Evolutionary conservation across 2,113 vertebrate genomes (phyloP).

Genomic region (Gopherus evgoodei): DNA sequence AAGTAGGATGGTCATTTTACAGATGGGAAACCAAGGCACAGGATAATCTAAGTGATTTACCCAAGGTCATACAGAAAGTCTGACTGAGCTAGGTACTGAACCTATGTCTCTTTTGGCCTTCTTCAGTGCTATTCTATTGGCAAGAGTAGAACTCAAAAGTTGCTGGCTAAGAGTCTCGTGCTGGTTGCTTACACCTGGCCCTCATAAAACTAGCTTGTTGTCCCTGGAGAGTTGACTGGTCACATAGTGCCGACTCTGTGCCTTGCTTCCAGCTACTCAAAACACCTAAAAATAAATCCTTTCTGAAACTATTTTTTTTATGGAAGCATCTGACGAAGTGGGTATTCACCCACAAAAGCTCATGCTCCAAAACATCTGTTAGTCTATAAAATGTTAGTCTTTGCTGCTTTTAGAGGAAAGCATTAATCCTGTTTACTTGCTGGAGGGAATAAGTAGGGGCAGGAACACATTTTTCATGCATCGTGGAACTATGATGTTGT

Average conservation of each 20-base stretch:
- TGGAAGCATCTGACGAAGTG: neutral
- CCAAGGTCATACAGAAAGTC: neutral
- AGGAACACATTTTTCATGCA: fast-evolving
- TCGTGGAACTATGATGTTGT: neutral
- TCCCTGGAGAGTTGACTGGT: neutral
- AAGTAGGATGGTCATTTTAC: neutral
- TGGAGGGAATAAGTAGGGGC: neutral
- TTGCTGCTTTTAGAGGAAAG: too few relatives aligned
- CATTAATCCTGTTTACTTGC: neutral
- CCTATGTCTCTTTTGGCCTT: neutral
- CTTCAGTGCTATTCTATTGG: neutral
- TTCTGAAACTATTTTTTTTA: neutral
- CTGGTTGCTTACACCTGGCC: neutral
- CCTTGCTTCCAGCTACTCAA: neutral
- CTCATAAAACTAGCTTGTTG: neutral
- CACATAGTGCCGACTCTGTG: neutral
- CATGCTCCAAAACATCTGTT: too few relatives aligned
- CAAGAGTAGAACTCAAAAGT: neutral
- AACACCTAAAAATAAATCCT: neutral
- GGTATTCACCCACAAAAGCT: too few relatives aligned
- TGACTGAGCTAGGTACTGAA: neutral
- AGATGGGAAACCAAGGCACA: neutral
- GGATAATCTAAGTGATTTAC: neutral
- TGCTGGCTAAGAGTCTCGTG: neutral
- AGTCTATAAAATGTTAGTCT: too few relatives aligned